Evolutionary conservation across 1,140 invertebrate species (phyloP), one percentile per base, ranked within the genome.

Genomic region (Lethocerus indicus): DNA sequence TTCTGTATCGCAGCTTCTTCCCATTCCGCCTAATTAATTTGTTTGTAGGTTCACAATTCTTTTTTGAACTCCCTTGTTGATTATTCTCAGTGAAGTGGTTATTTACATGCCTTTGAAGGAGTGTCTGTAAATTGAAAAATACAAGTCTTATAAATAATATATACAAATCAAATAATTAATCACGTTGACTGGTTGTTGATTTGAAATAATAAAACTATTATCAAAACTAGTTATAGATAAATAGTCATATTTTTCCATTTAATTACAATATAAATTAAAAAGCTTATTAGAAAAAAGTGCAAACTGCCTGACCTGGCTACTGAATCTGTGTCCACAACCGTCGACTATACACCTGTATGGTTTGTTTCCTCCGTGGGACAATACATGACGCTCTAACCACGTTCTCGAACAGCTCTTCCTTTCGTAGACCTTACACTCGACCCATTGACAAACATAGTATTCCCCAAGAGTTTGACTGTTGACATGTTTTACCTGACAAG

Each of bases 341-440:
- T 90, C 87, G 54, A 97, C 85, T 61, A 95, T 94, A 67, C 92
- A 97, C 58, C 87, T 79, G 68, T 90, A 94, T 23, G 89, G 89
- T 64, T 94, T 94, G 61, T 86, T 91, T 25, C 90, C 90, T 51
- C 87, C 87, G 64, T 94, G 90, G 1, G 79, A 82, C 26, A 93
- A 67, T 23, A 94, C 84, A 68, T 96, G 92, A 29, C 90, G 71
- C 61, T 95, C 88, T 29, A 97, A 67, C 91, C 91, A 97, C 35
- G 84, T 77, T 41, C 84, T 72, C 9, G 89, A 94, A 63, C 85
- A 90, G 0, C 90, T 94, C 16, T 79, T 79, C 59, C 83, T 80
- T 54, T 87, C 84, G 63, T 86, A 89, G n/a, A 96, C 91, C 66
- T 94, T 94, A 69, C 91, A 95, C 5, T 84, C 84, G 54, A 79